phyloP scores from a whole-genome alignment of 2,113 vertebrate species.

The Saccopteryx leptura region DNA sequence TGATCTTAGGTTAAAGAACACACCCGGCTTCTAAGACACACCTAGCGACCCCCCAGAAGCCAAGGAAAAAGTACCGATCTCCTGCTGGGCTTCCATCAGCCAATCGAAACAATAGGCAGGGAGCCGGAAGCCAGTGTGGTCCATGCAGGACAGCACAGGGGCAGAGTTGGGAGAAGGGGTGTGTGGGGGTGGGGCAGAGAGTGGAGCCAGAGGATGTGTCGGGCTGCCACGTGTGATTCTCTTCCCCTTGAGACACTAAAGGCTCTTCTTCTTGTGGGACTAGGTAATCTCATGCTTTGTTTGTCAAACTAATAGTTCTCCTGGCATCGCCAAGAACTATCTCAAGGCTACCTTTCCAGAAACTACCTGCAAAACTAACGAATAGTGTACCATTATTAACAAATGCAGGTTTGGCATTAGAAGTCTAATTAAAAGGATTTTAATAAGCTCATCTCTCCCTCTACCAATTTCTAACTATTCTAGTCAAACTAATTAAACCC shows the following conservation, averaged over 20 bases:
- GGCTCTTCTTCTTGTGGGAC: constrained; percentile 79
- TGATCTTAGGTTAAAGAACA: neutral
- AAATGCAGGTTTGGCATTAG: constrained; percentile 89
- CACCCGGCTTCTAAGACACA: neutral
- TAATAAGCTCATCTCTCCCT: constrained; percentile 80
- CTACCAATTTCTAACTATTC: constrained; percentile 77
- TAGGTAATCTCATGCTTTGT: constrained; percentile 83
- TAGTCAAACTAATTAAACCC: constrained; percentile 89
- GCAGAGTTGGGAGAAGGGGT: neutral
- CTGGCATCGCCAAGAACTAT: constrained; percentile 76
- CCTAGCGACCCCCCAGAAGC: neutral
- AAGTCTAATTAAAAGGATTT: constrained; percentile 90
- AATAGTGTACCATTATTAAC: constrained; percentile 87
- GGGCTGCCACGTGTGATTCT: constrained; percentile 66
- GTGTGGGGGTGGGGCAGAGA: no score
- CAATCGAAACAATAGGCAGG: neutral
- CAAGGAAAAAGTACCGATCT: neutral
- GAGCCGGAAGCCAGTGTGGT: neutral
- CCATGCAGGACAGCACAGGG: neutral
- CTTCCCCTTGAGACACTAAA: constrained; percentile 79
- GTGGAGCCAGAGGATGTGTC: neutral
- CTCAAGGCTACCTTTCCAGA: constrained; percentile 85
- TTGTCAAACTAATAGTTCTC: constrained; percentile 86
- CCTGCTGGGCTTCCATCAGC: neutral
- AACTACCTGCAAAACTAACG: constrained; percentile 87